Evolutionary conservation across 1,140 invertebrate genomes (phyloP), one percentile per base, ranked within the genome.

Genomic region (Conopomorpha cramerella): DNA sequence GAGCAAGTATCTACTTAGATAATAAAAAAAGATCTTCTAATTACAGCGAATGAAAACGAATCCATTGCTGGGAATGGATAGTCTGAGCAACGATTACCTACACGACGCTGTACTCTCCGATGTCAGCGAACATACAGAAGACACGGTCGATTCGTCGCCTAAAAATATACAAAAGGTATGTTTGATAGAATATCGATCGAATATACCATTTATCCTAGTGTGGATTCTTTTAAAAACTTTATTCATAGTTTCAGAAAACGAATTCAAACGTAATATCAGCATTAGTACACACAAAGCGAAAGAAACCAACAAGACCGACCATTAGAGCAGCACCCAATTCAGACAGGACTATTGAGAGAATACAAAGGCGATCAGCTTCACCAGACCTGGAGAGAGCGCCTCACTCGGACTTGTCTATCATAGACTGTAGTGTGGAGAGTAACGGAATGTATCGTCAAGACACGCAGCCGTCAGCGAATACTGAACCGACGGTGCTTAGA

Each of bases 1-100:
- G n/a, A n/a, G n/a, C n/a, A n/a, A n/a, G n/a, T n/a, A n/a, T n/a
- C n/a, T 16, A 11, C 16, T 8, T 32, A 16, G 7, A 4, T 16
- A 32, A 14, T 16, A 6, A 32, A 32, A 14, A 16, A 13, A 10
- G 30, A 7, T 14, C 8, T 23, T 36, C 10, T 36, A 17, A 36
- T n/a, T 58, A n/a, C 43, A 76, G 71, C 57, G 56, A 52, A 30
- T 76, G 33, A 76, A 76, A 51, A 65, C 60, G 4, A 73, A 76
- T 54, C 88, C 89, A 1, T 46, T 91, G 28, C 51, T 91, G 8
- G 26, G 55, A 31, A 38, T 72, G 16, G 59, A 58, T 10, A 54
- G 26, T 15, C 46, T 61, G 41, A 45, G 52, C 28, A 49, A 39
- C 26, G 64, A 71, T 38, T 74, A 58, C 34, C 44, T 65, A n/a